Base-by-base conservation (phyloP, 2,888 invertebrate genomes). In the Tridacna crocea region DNA sequence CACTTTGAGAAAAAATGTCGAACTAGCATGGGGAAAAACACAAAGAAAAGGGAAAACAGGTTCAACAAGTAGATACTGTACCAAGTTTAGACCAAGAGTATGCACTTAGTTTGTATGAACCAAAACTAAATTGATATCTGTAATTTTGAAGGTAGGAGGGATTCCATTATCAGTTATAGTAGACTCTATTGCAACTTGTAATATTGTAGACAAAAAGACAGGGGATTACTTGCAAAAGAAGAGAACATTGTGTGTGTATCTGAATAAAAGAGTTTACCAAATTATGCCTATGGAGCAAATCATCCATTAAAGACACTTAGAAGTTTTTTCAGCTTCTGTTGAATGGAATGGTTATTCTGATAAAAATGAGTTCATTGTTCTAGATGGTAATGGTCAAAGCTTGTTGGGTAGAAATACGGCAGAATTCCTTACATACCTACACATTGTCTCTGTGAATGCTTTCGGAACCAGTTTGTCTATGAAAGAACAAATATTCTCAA, bases 261-360 rank as follows among this genome's bases (percentile, higher is more conserved):
- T 15, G 15, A 65, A 27, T 10, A 27, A 26, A 19, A 65, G 17
- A 27, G 27, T 2, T 17, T 65, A 65, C 65, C 65, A 27, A 22
- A 80, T 3, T 80, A 58, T 65, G 76, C 80, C 13, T 82, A 82
- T 76, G 85, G 85, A 22, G 66, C n/a, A n/a, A n/a, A 68, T 12
- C 13, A 19, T 27, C 79, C 79, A n/a, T 46, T 80, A 15, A 36
- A 73, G 46, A 26, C 79, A 27, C 75, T 76, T 19, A 75, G 76
- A 22, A 58, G 58, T 61, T n/a, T 78, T 79, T 58, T 46, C n/a
- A 17, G 63, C 75, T 36, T 26, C 51, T 10, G 80, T 75, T 6
- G 47, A 12, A 11, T 51, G 24, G 17, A 68, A 58, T 17, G 15
- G 24, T 13, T 60, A 51, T 36, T 17, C 61, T 13, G 10, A 51